Conservation (phyloP, 1,140 invertebrate genomes). For the Drosophila kanapiae region DNA sequence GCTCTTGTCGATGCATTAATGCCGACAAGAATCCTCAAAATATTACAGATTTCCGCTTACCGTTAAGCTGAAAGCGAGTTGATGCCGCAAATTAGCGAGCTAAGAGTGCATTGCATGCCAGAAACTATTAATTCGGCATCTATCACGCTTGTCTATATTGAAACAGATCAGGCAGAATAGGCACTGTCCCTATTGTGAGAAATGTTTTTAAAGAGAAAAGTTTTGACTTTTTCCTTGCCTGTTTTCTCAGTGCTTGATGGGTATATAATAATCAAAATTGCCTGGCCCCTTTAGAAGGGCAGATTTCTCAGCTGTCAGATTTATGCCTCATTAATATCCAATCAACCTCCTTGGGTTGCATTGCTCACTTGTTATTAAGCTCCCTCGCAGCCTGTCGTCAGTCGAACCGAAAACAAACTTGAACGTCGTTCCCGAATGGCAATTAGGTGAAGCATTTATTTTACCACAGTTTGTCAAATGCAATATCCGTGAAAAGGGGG, state of each 20-base stretch:
- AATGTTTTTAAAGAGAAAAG: not conserved
- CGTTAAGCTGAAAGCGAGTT: conserved; percentile 16
- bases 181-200: not conserved
- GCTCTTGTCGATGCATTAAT: conserved; percentile 29
- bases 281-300: not conserved
- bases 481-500: conserved; percentile 59
- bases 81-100: conserved; percentile 17
- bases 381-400: conserved; percentile 9
- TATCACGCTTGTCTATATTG: not conserved
- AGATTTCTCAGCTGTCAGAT: conserved; percentile 1
- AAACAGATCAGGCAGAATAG: too few species aligned
- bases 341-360: conserved; percentile 14
- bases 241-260: not conserved
- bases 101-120: conserved; percentile 10
- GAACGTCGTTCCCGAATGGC: conserved; percentile 26
- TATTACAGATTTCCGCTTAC: conserved; percentile 47
- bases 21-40: conserved; percentile 11
- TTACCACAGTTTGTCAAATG: conserved; percentile 56
- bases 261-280: not conserved
- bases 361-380: conserved; percentile 14
- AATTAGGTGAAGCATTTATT: conserved; percentile 66
- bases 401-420: conserved; percentile 34
- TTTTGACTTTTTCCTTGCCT: too few species aligned
- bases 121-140: conserved; percentile 12
- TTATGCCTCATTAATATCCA: conserved; percentile 26